Base-by-base conservation (phyloP, 2,797 vertebrate species). In the Sparidentex hasta region DNA sequence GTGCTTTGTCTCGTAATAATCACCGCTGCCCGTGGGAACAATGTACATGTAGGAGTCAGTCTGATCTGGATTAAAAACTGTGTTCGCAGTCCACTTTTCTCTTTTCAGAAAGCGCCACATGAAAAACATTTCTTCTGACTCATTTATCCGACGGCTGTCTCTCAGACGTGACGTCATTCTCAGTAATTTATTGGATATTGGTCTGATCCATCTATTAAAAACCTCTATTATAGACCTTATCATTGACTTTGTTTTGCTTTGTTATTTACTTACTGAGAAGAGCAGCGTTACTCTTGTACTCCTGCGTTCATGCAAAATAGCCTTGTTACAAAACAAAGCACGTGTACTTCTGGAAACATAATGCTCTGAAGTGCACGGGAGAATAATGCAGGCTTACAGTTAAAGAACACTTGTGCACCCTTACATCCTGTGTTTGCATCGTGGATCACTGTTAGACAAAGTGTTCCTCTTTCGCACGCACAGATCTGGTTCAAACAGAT, bases 401-500 rank as follows among this genome's bases (percentile, higher is more conserved):
- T 18, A 59, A 65, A 43, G 17, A 14, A 48, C 5, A 43, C 25
- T 44, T 43, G 1, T 20, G 18, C 18, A 25, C 43, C 18, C 48
- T 75, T 3, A 14, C 44, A 63, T 62, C 43, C 9, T 58, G 27
- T 43, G 25, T 33, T 58, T 3, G 17, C 20, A 51, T 44, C 7
- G 59, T 33, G n/a, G 12, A n/a, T 52, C 17, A 14, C 29, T 51
- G 25, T 61, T n/a, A 71, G n/a, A 48, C 46, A 54, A 44, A 63
- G 17, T 14, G 29, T 29, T 16, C 9, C 18, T 43, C 62, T 27
- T 33, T 7, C 44, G 16, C 21, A 9, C 20, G 33, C 44, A 41
- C 62, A 59, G 8, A 71, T 72, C 47, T 82, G 59, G 46, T 76
- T 83, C 25, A 76, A 76, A 77, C 76, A 78, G 78, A 79, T 77